Evolutionary conservation across 2,888 invertebrate genomes (phyloP), one percentile per base, ranked within the genome.

Genomic region (Drosophila infuscata): DNA sequence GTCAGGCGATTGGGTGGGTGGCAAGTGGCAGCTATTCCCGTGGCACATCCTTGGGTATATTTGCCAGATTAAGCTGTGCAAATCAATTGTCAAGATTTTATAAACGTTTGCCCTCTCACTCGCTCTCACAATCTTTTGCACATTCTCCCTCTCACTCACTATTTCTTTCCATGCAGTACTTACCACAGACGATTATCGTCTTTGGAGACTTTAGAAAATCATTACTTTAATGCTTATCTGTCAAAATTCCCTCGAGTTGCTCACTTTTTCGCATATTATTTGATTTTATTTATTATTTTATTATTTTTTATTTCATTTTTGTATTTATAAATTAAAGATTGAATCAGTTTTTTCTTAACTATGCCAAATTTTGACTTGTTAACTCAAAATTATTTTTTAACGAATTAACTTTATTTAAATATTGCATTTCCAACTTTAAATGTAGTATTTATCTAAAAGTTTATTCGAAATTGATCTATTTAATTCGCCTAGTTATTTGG

Each of bases 1-100:
- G 56, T 56, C 36, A 12, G 29, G 25, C 15, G 11, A 11, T 6
- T 54, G 41, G 29, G 15, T 25, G 1, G 5, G 32, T 25, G 54
- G 7, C 20, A 12, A 17, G 1, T 32, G 46, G 29, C 29, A 30
- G 20, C 8, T 17, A 25, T 62, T 71, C 57, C 70, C 69, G 57
- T 30, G 56, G 60, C 69, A 57, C 51, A 64, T 64, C 61, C 69
- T 74, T 68, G 62, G 59, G 29, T 36, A 68, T 63, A 60, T 67
- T 67, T 60, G 54, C 36, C 41, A 41, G 62, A 36, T 35, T 29
- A 73, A 48, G 66, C 70, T 67, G 43, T 67, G 48, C 63, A 60
- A 76, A 65, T 74, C 83, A 80, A 68, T 78, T 81, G 68, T 61
- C 70, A 67, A 57, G 69, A 63, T 71, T 64, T 64, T 64, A 66